Base-by-base conservation (phyloP, 2,888 invertebrate genomes). In the Scaptomyza caliginosa region DNA sequence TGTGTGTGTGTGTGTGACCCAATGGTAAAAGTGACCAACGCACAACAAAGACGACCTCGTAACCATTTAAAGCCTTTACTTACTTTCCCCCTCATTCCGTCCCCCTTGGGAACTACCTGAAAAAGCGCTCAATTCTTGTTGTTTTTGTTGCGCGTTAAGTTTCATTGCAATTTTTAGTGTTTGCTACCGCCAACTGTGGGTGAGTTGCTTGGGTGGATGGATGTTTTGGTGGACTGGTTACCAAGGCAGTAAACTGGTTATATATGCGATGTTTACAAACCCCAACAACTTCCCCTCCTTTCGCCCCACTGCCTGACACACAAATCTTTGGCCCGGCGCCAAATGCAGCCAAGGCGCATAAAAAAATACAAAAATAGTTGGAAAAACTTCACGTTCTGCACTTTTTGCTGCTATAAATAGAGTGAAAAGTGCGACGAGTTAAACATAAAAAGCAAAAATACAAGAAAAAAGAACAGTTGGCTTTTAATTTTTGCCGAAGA, bases 321-420 rank as follows among this genome's bases (percentile, higher is more conserved):
- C 50, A 70, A 60, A 70, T 75, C 68, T 75, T 74, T 84, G 83
- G 84, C 77, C 52, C 49, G 66, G 60, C 74, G 86, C 87, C 85
- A 84, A 84, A 76, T 72, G 71, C 67, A 59, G 64, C 56, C 28
- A 55, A 67, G 68, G 40, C n/a, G n/a, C n/a, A n/a, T n/a, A n/a
- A n/a, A n/a, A 63, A 77, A 72, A 74, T 30, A 54, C 45, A 66
- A 57, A 57, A n/a, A n/a, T n/a, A n/a, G n/a, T n/a, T n/a, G 57
- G 59, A 66, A 77, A 68, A 43, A 26, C 67, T 82, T 71, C 56
- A 50, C 67, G 77, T 78, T 81, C 75, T 69, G 51, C 76, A 52
- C 56, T 74, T 68, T 67, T 51, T 74, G 54, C 57, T 64, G 67
- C 76, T 86, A 84, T 76, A 86, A 86, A 86, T 86, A 84, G 81